phyloP scores from a whole-genome alignment of 2,888 invertebrate species.

The Iphiclides podalirius region DNA sequence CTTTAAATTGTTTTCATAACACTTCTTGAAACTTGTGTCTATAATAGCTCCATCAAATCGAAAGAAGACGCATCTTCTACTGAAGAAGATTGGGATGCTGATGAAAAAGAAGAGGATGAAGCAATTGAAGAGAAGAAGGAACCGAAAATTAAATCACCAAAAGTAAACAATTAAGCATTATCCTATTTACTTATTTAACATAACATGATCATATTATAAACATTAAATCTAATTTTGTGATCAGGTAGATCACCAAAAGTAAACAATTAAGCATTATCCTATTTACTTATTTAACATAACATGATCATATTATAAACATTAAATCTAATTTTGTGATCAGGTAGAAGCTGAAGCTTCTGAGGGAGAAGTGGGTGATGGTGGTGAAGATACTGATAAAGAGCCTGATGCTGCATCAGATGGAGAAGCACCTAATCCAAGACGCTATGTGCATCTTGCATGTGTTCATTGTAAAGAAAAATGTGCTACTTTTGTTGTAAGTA shows the following conservation, averaged over 20 bases:
- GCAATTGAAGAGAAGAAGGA: slow-evolving; percentile 65
- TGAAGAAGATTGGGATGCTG: slow-evolving; percentile 74
- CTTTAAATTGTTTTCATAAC: too few relatives aligned
- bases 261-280: slow-evolving; percentile 15
- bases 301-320: too few relatives aligned
- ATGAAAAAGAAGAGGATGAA: slow-evolving; percentile 60
- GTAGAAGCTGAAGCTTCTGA: slow-evolving; percentile 64
- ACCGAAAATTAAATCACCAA: slow-evolving; percentile 60
- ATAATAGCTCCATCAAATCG: slow-evolving; percentile 64
- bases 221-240: too few relatives aligned
- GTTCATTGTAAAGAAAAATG: slow-evolving; percentile 89
- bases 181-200: neutral
- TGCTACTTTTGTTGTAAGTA: slow-evolving; percentile 84
- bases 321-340: too few relatives aligned
- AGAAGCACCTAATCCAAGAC: slow-evolving; percentile 66
- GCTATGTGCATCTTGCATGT: slow-evolving; percentile 86
- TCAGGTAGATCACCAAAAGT: slow-evolving; percentile 72
- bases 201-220: too few relatives aligned
- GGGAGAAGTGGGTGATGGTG: slow-evolving; percentile 68
- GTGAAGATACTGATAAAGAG: slow-evolving; percentile 78
- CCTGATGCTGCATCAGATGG: slow-evolving; percentile 73
- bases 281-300: neutral
- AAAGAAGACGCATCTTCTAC: slow-evolving; percentile 74
- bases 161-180: slow-evolving; percentile 43
- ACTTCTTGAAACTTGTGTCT: too few relatives aligned